Evolutionary conservation across 2,888 invertebrate species (phyloP).

Genomic region (Tiliacea citrago): DNA sequence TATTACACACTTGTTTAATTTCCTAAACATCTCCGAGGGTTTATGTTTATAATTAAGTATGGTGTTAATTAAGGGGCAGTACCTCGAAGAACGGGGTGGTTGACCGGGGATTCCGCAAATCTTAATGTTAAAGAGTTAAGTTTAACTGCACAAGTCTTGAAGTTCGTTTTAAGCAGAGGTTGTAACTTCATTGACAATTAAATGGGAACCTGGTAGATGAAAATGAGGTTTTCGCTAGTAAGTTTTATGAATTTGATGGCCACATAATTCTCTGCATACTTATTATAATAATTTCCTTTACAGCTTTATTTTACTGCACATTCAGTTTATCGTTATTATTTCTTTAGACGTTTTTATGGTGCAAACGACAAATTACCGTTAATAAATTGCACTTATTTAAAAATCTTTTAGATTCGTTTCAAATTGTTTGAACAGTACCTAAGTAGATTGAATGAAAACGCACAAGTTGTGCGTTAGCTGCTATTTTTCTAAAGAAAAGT

Average conservation of each 20-base stretch:
- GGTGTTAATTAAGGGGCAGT: conserved; percentile 69
- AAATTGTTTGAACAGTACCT: background rate
- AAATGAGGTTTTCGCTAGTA: background rate
- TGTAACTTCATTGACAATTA: conserved; percentile 36
- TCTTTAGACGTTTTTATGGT: conserved; percentile 6
- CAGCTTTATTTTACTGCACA: conserved; percentile 9
- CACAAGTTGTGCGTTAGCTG: too few species aligned
- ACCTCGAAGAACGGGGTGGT: conserved; percentile 38
- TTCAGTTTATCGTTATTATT: conserved; percentile 7
- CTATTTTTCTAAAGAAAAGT: background rate
- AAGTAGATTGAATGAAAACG: too few species aligned
- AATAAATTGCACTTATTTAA: background rate
- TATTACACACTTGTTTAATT: conserved; percentile 81
- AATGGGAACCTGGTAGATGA: conserved; percentile 18
- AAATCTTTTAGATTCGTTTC: background rate
- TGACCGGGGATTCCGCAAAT: conserved; percentile 43
- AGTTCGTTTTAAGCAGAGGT: conserved; percentile 14
- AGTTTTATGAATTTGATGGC: conserved; percentile 11
- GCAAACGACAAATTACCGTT: conserved; percentile 6
- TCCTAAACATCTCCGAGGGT: conserved; percentile 72
- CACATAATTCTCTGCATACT: background rate
- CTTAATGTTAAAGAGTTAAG: conserved; percentile 39
- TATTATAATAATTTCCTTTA: conserved; percentile 10
- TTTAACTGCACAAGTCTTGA: conserved; percentile 37
- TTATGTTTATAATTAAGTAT: conserved; percentile 71